A percentile compares a stretch with the other conserved stretches of the same genome.
These are phyloP conservation scores for Palloptera scutellata DNA, from an alignment of 2,888 invertebrate species.

Conservation along the genomic window DNA sequence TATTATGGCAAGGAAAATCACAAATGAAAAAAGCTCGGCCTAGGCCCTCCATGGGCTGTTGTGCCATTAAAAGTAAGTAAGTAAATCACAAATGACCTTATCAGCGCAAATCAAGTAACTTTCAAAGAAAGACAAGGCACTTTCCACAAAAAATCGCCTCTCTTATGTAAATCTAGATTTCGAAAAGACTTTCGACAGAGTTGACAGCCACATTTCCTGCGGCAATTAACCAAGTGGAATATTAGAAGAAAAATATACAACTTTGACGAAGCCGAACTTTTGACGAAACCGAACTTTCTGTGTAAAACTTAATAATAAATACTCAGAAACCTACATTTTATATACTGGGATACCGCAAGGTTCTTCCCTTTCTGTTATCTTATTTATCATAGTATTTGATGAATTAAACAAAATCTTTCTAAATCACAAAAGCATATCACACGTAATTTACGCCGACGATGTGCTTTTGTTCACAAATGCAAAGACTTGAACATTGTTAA, in stretches of 20 bases:
- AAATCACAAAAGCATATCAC: neutral
- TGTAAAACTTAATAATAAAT: too few species aligned
- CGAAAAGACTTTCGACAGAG: too few species aligned
- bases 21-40: too few species aligned
- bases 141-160: slow-evolving; percentile 22
- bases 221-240: slow-evolving; percentile 13
- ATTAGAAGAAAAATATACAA: slow-evolving; percentile 10
- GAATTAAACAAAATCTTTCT: slow-evolving; percentile 1
- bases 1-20: too few species aligned
- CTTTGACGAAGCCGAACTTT: slow-evolving; percentile 8
- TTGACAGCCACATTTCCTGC: neutral
- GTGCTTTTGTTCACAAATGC: slow-evolving; percentile 1
- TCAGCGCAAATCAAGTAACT: slow-evolving; percentile 12
- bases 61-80: too few species aligned
- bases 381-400: slow-evolving; percentile 13
- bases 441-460: slow-evolving; percentile 10
- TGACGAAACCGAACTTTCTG: neutral
- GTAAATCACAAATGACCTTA: too few species aligned
- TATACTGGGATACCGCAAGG: slow-evolving; percentile 16
- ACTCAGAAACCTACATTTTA: neutral
- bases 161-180: neutral
- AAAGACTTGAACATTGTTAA: neutral
- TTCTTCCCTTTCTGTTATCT: slow-evolving; percentile 11
- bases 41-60: too few species aligned
- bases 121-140: slow-evolving; percentile 20